Evolutionary conservation across 2,113 vertebrate species (phyloP).

Genomic region (Pedionomus torquatus): DNA sequence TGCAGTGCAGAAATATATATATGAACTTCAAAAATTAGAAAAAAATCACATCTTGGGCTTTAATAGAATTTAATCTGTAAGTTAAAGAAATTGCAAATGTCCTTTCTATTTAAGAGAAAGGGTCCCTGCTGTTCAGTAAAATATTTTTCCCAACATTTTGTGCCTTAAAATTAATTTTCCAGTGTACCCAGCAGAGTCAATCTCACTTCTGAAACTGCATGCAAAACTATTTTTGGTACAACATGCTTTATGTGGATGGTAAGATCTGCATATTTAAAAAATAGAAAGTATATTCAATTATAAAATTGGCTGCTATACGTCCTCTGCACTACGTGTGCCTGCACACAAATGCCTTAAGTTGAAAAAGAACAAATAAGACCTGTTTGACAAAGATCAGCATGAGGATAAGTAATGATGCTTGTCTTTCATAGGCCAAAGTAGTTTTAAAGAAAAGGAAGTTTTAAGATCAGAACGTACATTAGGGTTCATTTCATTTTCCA

Average conservation of each 20-base stretch:
- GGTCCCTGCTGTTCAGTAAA: neutral
- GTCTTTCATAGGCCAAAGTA: neutral
- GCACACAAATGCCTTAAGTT: neutral
- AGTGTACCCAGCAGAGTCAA: neutral
- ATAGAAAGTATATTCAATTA: neutral
- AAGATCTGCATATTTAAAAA: neutral
- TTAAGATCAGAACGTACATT: neutral
- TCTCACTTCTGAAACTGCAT: neutral
- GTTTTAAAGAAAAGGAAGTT: neutral
- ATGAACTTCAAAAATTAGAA: neutral
- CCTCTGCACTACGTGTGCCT: neutral
- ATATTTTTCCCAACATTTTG: neutral
- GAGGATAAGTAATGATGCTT: neutral
- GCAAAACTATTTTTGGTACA: neutral
- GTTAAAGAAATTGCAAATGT: rapidly evolving
- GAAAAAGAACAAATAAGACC: neutral
- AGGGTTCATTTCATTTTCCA: neutral
- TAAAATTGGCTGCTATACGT: neutral
- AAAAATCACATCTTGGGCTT: neutral
- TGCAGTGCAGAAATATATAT: rapidly evolving
- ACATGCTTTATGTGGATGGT: neutral
- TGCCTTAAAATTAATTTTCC: neutral
- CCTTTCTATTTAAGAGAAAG: neutral
- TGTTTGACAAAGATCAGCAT: neutral
- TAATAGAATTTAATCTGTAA: neutral